A percentile compares a stretch with the other conserved stretches of the same genome.
Evolutionary conservation across 1,140 invertebrate genomes (phyloP).

Genomic region (Zaprionus lachaisei): DNA sequence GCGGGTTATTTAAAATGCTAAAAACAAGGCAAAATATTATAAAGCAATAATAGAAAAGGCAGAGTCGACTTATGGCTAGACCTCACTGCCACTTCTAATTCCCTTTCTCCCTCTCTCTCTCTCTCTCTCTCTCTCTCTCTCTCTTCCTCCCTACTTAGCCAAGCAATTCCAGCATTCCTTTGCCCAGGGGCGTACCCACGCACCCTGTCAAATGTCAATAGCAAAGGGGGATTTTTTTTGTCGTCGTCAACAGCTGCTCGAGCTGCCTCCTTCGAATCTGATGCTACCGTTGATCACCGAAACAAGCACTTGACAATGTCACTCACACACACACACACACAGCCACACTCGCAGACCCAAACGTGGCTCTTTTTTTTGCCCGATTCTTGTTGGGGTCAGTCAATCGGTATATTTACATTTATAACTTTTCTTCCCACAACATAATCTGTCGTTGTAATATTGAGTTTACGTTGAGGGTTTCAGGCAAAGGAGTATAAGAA

Average conservation of each 20-base stretch:
- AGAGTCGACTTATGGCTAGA: conserved; percentile 33
- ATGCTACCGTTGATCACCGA: conserved; percentile 54
- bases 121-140: background rate
- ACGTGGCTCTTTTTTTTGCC: background rate
- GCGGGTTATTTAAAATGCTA: conserved; percentile 80
- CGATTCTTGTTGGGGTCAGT: conserved; percentile 37
- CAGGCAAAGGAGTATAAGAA: background rate
- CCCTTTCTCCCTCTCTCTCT: background rate
- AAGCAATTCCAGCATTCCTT: background rate
- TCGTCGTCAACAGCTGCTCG: conserved; percentile 61
- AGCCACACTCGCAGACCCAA: background rate
- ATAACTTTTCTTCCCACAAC: conserved; percentile 41
- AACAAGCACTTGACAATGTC: conserved; percentile 47
- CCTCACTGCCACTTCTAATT: background rate
- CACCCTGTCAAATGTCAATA: conserved; percentile 81
- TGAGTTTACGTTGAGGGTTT: conserved; percentile 20
- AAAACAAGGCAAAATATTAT: conserved; percentile 73
- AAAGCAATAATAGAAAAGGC: conserved; percentile 58
- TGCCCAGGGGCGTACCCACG: conserved; percentile 56
- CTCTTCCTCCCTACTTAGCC: too few species aligned
- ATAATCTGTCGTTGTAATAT: conserved; percentile 57
- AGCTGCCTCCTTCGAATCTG: conserved; percentile 16
- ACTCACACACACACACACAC: background rate
- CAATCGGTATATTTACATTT: conserved; percentile 68
- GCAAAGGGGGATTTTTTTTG: conserved; percentile 50